A percentile compares a stretch with the other conserved stretches of the same genome.
Conservation (phyloP, 2,113 vertebrate genomes). For the Siniperca chuatsi region DNA sequence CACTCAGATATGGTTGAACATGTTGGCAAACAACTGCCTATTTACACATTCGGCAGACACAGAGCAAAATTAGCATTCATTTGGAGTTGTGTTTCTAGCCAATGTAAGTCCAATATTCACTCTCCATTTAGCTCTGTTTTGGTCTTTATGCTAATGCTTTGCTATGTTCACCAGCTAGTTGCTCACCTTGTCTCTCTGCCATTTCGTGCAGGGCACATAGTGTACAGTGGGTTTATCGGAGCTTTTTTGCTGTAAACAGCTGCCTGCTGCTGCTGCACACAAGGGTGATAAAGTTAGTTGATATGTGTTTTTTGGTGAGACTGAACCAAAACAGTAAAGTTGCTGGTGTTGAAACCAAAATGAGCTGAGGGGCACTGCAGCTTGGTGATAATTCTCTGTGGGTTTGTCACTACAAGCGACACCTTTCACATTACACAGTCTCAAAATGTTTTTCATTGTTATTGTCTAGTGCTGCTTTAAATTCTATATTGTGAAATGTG, state of each 20-base stretch:
- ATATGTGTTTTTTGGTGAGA: background rate
- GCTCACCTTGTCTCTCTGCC: background rate
- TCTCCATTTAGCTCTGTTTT: background rate
- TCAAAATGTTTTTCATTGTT: background rate
- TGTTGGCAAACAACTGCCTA: background rate
- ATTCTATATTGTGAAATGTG: background rate
- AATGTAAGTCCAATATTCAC: background rate
- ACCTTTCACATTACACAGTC: background rate
- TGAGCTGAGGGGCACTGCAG: background rate
- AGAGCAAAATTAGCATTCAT: background rate
- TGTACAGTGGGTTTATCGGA: background rate
- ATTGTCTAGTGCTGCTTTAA: background rate
- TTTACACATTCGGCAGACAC: background rate
- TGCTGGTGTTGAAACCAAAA: background rate
- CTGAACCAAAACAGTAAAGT: background rate
- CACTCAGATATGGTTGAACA: background rate
- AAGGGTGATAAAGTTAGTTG: background rate
- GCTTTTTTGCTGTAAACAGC: background rate
- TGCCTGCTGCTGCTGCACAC: background rate
- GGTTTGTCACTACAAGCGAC: background rate
- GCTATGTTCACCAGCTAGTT: background rate
- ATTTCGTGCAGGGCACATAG: background rate
- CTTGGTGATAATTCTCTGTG: constrained; percentile 13
- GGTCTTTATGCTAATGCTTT: background rate
- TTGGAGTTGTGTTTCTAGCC: background rate